Conservation (phyloP, 2,888 invertebrate genomes). For the Amiota mariae region DNA sequence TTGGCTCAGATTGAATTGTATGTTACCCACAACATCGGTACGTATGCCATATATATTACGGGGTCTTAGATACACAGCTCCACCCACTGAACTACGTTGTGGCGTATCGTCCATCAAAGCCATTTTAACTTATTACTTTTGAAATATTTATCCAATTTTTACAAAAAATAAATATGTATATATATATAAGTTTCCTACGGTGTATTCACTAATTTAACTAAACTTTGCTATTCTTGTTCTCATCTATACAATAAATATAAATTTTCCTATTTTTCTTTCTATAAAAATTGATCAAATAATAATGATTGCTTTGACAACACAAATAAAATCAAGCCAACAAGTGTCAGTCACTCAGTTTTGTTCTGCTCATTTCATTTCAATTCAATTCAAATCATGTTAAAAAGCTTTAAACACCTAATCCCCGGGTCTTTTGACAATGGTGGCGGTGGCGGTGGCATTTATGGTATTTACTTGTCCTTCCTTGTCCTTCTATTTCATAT, state of each 20-base stretch:
- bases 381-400: neutral
- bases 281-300: constrained; percentile 18
- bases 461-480: neutral
- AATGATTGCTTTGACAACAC: constrained; percentile 18
- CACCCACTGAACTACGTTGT: constrained; percentile 23
- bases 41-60: constrained; percentile 72
- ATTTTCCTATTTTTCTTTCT: neutral
- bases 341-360: neutral
- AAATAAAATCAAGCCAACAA: constrained; percentile 8
- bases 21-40: constrained; percentile 78
- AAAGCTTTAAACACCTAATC: neutral
- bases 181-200: no score
- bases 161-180: no score
- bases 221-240: no score
- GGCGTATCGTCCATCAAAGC: neutral
- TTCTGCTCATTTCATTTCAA: neutral
- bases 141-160: neutral
- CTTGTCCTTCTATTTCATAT: no score
- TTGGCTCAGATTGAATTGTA: constrained; percentile 82
- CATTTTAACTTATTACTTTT: neutral
- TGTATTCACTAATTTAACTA: no score
- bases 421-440: neutral
- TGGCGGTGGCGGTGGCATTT: no score
- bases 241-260: no score
- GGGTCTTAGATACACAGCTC: constrained; percentile 67